Evolutionary conservation across 2,888 invertebrate genomes (phyloP), one percentile per base, ranked within the genome.

Genomic region (Nomada flava): DNA sequence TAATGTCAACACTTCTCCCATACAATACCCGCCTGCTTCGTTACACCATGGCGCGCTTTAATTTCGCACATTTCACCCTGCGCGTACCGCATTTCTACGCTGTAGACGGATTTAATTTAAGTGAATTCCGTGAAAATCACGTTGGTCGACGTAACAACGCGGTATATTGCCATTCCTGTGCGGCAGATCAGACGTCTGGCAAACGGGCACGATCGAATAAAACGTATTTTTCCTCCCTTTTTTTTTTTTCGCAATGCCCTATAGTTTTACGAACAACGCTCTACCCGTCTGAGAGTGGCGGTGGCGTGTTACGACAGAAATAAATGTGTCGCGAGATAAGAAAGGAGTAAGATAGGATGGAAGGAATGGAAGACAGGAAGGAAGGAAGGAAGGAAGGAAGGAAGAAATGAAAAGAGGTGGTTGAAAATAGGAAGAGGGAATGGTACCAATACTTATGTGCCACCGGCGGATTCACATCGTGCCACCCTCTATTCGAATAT

Each of bases 131-230:
- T 59, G 76, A 67, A 79, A 84, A 86, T 88, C 88, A 89, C 80
- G 69, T 60, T 80, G 73, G 80, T 72, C 80, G 83, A 83, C 85
- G 86, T 80, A 77, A 77, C 84, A 82, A 84, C 84, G 83, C 77
- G 78, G 70, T 86, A 87, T 88, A 88, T 88, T 88, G 88, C 89
- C 88, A 88, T 88, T 88, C 88, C 88, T 86, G 84, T 74, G 77
- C 74, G 84, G 65, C 83, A 76, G 77, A 75, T 81, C 84, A 50
- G 82, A 79, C 74, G 57, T 76, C 65, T 63, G 52, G 36, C 75
- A 47, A 20, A 50, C n/a, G 68, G 72, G 67, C 68, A 53, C 84
- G 87, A 84, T 86, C 88, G 84, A 72, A 79, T 36, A 64, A 69
- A 78, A 81, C 72, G 74, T 57, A 68, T 59, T 65, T 71, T 52